A percentile compares a stretch with the other conserved stretches of the same genome.
Conservation (phyloP, 2,888 invertebrate genomes). For the Rambutsinella grinnellia region DNA sequence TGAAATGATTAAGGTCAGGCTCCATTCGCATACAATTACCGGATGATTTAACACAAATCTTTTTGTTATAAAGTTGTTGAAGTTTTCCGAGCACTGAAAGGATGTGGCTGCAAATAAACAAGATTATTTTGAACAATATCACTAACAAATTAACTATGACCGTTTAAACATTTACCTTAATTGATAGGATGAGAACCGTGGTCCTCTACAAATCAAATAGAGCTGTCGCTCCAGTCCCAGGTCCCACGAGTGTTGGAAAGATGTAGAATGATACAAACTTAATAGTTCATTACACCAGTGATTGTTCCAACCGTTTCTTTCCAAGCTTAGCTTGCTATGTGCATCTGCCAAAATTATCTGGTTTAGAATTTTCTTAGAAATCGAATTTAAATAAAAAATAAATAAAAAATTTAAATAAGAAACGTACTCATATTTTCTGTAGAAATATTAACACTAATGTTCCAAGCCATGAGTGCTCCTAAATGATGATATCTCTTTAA, state of each 20-base stretch:
- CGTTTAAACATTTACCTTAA: constrained; percentile 72
- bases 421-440: constrained; percentile 41
- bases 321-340: too few relatives aligned
- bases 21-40: constrained; percentile 75
- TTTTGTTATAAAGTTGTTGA: constrained; percentile 74
- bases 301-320: constrained; percentile 63
- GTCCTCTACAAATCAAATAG: constrained; percentile 77
- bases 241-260: constrained; percentile 21
- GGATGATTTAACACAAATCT: constrained; percentile 72
- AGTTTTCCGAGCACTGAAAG: constrained; percentile 72
- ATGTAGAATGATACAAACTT: constrained; percentile 19
- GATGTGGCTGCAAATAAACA: constrained; percentile 69
- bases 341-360: too few relatives aligned
- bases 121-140: neutral
- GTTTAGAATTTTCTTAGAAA: too few relatives aligned
- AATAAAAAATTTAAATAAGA: too few relatives aligned
- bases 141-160: neutral
- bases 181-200: constrained; percentile 73
- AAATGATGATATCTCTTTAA: constrained; percentile 49
- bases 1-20: constrained; percentile 75
- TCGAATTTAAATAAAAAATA: too few relatives aligned
- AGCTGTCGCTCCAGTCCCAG: constrained; percentile 70
- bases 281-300: constrained; percentile 60
- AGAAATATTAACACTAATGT: constrained; percentile 55
- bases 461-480: constrained; percentile 61